Evolutionary conservation across 2,797 vertebrate genomes (phyloP), one percentile per base, ranked within the genome.

Genomic region (Ara ararauna): DNA sequence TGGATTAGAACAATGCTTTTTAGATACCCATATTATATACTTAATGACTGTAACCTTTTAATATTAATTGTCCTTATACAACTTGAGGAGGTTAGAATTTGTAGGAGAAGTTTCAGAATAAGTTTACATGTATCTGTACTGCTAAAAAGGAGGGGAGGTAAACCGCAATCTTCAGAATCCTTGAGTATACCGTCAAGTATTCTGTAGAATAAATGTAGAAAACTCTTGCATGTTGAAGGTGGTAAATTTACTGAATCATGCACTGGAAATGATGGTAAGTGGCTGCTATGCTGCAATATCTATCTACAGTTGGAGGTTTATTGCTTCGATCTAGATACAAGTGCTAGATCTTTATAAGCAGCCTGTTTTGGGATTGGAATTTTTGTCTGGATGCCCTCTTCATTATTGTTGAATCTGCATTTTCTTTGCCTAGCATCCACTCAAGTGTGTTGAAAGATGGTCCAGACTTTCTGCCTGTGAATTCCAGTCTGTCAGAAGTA

Each of bases 381-480:
- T 71, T 74, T 62, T 30, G 44, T 83, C 48, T 77, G 40, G 50
- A 42, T 75, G 26, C 10, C 29, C 13, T 72, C 45, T 88, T 88
- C 29, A 1, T 93, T 79, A 22, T 45, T 84, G 76, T 82, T 94
- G 45, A 95, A 82, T 80, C 20, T 94, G 53, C 54, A 7, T 94
- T 87, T 82, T 85, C 67, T 92, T 71, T 80, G 27, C 61, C 81
- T 70, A 98, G 98, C 90, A 98, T 98, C 89, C 98, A 98, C 78
- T 98, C 98, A 24, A 99, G 98, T 13, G 97, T 99, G 85, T 97
- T 99, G 95, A 99, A 99, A 94, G 99, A 99, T 10, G 98, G 98
- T 56, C 90, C 96, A 5, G 98, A 99, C 95, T 97, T 98, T 73
- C 98, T 98, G 7, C 95, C 97, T 0, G 93, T 97, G 53, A 98